Base-by-base conservation (phyloP, 2,797 vertebrate species). In the Adelosebastes latens region DNA sequence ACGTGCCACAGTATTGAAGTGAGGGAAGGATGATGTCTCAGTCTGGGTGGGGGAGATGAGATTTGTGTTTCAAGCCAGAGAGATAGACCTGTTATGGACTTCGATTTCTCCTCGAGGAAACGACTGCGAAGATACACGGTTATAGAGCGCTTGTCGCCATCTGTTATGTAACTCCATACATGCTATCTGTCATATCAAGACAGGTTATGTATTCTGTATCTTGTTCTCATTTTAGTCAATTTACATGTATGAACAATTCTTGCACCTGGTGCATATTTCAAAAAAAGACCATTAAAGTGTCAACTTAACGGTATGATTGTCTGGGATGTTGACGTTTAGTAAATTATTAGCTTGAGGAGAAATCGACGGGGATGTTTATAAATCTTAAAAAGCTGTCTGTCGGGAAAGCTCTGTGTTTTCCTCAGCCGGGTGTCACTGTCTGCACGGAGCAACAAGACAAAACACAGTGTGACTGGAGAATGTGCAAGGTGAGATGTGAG, bases 401-500 rank as follows among this genome's bases (percentile, higher is more conserved):
- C 56, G 27, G 68, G 68, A 72, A 67, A 75, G 56, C 65, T 76
- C 82, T 80, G 80, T 80, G 76, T 87, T 85, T 77, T 36, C 49
- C 34, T 87, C 73, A 73, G 34, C 59, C 27, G 52, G 65, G 39
- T 59, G 72, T 81, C 61, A 72, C 72, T 61, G 74, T 80, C 78
- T 71, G 55, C 25, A 9, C 49, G 9, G 77, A 60, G 79, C 77
- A 84, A 27, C 42, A 34, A 79, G 72, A 88, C 80, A 73, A 83
- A 81, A 77, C 61, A 13, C 67, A 8, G 58, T 25, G 77, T 67
- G 84, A 86, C 64, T 77, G 63, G 52, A 75, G 67, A 75, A 55
- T 63, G 74, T 87, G 78, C 79, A 88, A 87, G 90, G 82, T 92
- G 89, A 91, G 85, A 83, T 62, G 75, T 76, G 80, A 87, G 83